phyloP scores from a whole-genome alignment of 2,797 vertebrate species.

The Dallia pectoralis region DNA sequence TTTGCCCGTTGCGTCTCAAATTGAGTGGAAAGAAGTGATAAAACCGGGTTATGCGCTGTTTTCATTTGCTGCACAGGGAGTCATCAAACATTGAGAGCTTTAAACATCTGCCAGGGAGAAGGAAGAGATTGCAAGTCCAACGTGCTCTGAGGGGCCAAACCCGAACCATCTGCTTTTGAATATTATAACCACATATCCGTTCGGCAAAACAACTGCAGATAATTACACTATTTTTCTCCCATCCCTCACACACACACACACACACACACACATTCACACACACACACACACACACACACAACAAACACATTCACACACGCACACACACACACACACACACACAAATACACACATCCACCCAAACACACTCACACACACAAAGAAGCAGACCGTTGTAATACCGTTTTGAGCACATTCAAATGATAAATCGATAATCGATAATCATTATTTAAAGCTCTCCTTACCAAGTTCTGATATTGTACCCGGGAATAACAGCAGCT shows the following conservation, averaged over 20 bases:
- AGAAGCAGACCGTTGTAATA: no score
- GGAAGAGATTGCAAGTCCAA: constrained; percentile 54
- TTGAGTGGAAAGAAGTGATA: constrained; percentile 30
- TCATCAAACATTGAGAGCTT: constrained; percentile 48
- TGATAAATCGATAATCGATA: no score
- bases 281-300: no score
- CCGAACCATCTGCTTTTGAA: constrained; percentile 56
- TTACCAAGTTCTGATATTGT: not conserved
- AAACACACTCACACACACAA: no score
- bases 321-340: no score
- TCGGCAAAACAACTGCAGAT: constrained; percentile 36
- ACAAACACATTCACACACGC: no score
- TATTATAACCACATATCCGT: constrained; percentile 54
- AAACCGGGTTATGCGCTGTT: constrained; percentile 43
- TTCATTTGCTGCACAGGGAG: constrained; percentile 40
- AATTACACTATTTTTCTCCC: constrained; percentile 25
- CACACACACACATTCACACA: no score
- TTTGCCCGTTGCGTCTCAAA: constrained; percentile 39
- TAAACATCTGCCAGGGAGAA: constrained; percentile 58
- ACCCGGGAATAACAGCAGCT: not conserved
- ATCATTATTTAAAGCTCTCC: not conserved
- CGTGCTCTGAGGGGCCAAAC: constrained; percentile 56
- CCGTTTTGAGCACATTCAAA: no score
- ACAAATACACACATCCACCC: no score
- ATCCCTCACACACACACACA: not conserved